Evolutionary conservation across 1,140 invertebrate genomes (phyloP), one percentile per base, ranked within the genome.

Genomic region (Hycleus cichorii): DNA sequence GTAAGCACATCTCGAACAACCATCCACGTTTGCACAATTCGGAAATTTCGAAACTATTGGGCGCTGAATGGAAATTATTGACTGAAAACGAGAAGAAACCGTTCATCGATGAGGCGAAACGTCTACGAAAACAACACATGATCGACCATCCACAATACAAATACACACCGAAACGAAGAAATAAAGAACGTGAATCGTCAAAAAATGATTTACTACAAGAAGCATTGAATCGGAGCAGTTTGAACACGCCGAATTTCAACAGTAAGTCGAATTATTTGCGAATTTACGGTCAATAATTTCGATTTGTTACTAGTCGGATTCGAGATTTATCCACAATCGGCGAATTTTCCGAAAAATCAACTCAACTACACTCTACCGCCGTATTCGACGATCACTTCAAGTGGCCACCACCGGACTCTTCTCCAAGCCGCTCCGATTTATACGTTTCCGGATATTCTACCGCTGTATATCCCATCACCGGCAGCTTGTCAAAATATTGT

Each of bases 31-130:
- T 92, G 63, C 86, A 88, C 70, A 88, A 88, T 68, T 86, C 86
- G 0, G 85, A 88, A 70, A 88, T 88, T 60, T 86, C 83, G 2
- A 88, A 88, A 71, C 69, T 82, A n/a, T 69, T 88, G 9, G 86
- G 86, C 5, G 68, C 77, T 1, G 80, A 84, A 61, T 90, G 88
- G 88, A 87, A 87, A 66, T 73, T 79, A 54, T 72, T 90, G 27
- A 76, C 79, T 24, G 85, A 88, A 50, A 72, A 73, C 2, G 83
- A 89, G 57, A 83, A 87, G 62, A 75, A 81, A 54, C 90, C 90
- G 0, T 93, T 92, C 69, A 91, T 92, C 59, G 90, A 93, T 69
- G 89, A 91, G 75, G 87, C 87, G 0, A 88, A 88, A 69, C 70
- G 85, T 24, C 72, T 89, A 45, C 79, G 88, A 45, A 78, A 80